A percentile compares a stretch with the other conserved stretches of the same genome.
Conservation (phyloP, 2,888 invertebrate genomes). For the Muscina levida region DNA sequence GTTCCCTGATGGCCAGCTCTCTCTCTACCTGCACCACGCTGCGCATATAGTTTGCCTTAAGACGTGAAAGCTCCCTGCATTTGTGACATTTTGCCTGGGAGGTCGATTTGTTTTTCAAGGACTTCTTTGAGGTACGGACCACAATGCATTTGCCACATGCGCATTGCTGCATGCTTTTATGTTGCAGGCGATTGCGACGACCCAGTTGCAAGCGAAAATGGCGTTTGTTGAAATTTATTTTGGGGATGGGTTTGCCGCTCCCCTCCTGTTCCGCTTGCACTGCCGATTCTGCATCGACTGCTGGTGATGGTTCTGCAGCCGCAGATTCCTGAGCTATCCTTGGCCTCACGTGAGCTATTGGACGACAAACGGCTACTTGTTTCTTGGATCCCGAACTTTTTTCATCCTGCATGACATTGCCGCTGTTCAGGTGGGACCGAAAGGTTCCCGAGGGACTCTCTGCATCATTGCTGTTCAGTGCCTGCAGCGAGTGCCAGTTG, state of each 20-base stretch:
- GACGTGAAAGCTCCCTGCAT: slow-evolving; percentile 68
- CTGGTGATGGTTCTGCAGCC: not conserved
- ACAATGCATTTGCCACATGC: slow-evolving; percentile 70
- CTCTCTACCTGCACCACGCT: slow-evolving; percentile 67
- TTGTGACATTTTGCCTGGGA: slow-evolving; percentile 69
- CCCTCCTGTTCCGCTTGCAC: slow-evolving; percentile 17
- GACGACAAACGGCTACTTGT: slow-evolving; percentile 59
- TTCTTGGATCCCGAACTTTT: slow-evolving; percentile 61
- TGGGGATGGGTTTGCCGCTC: slow-evolving; percentile 33
- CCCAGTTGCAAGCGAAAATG: slow-evolving; percentile 52
- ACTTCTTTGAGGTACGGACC: slow-evolving; percentile 58
- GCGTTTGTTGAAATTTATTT: slow-evolving; percentile 61
- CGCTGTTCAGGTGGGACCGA: slow-evolving; percentile 75
- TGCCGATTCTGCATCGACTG: not conserved
- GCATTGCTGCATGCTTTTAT: slow-evolving; percentile 71
- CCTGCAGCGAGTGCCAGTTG: slow-evolving; percentile 79
- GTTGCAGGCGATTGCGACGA: slow-evolving; percentile 49
- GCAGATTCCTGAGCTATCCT: slow-evolving; percentile 30
- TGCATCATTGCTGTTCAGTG: slow-evolving; percentile 77
- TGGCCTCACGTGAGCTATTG: slow-evolving; percentile 70
- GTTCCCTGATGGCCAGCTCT: slow-evolving; percentile 42
- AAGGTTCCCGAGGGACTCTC: slow-evolving; percentile 75
- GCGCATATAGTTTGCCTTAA: slow-evolving; percentile 67
- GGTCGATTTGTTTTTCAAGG: not conserved
- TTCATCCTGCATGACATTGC: slow-evolving; percentile 59